These are phyloP conservation scores for Mesorhabditis spiculigera DNA, from an alignment of 2,888 invertebrate species.

Conservation along the genomic window DNA sequence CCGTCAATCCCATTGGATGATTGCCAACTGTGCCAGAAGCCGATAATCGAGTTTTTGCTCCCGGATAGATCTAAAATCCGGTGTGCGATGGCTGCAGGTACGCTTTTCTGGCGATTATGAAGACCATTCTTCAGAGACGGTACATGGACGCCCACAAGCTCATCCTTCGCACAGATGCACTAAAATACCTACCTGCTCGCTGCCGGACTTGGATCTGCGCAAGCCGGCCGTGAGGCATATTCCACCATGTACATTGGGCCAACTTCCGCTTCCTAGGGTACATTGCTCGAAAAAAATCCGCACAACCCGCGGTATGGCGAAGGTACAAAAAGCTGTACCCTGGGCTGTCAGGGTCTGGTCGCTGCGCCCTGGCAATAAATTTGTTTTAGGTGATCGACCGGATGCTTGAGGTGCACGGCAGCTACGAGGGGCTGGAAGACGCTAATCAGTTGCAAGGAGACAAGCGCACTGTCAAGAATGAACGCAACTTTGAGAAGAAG, in stretches of 20 bases:
- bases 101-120: not conserved
- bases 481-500: constrained; percentile 77
- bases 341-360: constrained; percentile 75
- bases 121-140: constrained; percentile 65
- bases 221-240: constrained; percentile 73
- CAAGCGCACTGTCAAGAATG: constrained; percentile 71
- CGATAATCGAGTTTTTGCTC: constrained; percentile 45
- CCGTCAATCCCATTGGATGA: constrained; percentile 35
- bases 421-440: constrained; percentile 72
- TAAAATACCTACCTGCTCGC: constrained; percentile 79
- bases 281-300: constrained; percentile 83
- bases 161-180: constrained; percentile 90
- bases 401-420: constrained; percentile 76
- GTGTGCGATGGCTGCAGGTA: constrained; percentile 53
- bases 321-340: constrained; percentile 93
- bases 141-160: constrained; percentile 76
- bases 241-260: constrained; percentile 17
- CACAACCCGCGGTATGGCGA: constrained; percentile 85
- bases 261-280: constrained; percentile 63
- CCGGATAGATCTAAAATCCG: constrained; percentile 47
- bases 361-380: not conserved
- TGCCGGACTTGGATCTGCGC: constrained; percentile 85
- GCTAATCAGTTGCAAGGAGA: constrained; percentile 73
- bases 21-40: constrained; percentile 42
- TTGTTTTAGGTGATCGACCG: constrained; percentile 65